Evolutionary conservation across 2,888 invertebrate species (phyloP), one percentile per base, ranked within the genome.

Genomic region (Tiliacea citrago): DNA sequence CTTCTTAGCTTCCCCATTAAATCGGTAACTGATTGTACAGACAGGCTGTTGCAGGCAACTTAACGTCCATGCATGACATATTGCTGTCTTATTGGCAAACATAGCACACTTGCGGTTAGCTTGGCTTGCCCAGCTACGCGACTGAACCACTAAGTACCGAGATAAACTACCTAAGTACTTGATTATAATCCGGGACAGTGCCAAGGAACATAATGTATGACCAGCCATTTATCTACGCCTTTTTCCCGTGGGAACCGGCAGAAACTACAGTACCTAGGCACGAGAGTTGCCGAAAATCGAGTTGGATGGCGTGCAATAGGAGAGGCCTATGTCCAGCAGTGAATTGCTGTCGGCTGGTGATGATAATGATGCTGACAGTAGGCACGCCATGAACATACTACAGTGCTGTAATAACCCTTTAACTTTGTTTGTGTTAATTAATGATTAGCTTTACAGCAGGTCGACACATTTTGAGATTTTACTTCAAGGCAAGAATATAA

Each of bases 51-150:
- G 67, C 53, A 77, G 58, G n/a, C 65, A 29, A 77, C 71, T 65
- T 39, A 65, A 12, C 39, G 49, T 60, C 62, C 16, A 68, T 67
- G 4, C 39, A 63, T 77, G 58, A 76, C 45, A 47, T 65, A 65
- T 60, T 39, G 21, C 35, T 47, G 29, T 71, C 70, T 65, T 80
- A 71, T 77, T 82, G 82, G 77, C 77, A 71, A 49, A 55, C 58
- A 45, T 21, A 29, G 24, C 62, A n/a, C 42, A 42, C 53, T 60
- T 66, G 66, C 42, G 66, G 82, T 9, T 10, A 42, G 21, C 35
- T 35, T 35, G 65, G 55, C 57, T 57, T 29, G 29, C 47, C 21
- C 5, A 29, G 42, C 24, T 3, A 55, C 49, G 45, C 58, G 21
- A 60, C 67, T 58, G 7, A 21, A n/a, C 67, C 70, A 45, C 66